phyloP scores from a whole-genome alignment of 2,797 vertebrate species.

The Myotis findleyi region DNA sequence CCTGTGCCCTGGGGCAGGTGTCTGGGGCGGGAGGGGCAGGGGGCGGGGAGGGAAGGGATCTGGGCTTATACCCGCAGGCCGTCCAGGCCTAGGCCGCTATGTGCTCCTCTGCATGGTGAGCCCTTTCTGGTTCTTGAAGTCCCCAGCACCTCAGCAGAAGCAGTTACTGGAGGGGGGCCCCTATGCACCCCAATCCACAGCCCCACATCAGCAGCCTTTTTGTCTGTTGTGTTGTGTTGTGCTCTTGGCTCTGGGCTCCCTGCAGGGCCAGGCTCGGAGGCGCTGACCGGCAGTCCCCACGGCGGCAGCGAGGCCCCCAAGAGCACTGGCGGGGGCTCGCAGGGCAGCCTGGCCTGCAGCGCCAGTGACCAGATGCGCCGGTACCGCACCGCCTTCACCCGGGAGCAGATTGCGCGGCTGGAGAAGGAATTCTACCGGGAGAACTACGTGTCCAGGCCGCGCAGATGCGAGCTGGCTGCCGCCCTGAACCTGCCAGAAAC shows the following conservation, averaged over 20 bases:
- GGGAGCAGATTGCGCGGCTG: constrained; percentile 97
- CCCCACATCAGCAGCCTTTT: background rate
- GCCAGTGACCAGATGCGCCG: constrained; percentile 97
- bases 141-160: background rate
- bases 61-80: background rate
- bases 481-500: constrained; percentile 98
- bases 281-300: constrained; percentile 84
- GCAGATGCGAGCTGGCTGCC: constrained; percentile 97
- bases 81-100: background rate
- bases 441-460: constrained; percentile 98
- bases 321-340: constrained; percentile 88
- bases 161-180: background rate
- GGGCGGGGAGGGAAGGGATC: too few relatives aligned
- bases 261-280: constrained; percentile 86
- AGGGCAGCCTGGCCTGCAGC: constrained; percentile 92
- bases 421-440: constrained; percentile 99
- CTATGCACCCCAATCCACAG: background rate
- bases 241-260: constrained; percentile 75
- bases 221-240: constrained; percentile 48
- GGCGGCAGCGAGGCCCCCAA: constrained; percentile 85
- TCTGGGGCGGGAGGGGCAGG: background rate
- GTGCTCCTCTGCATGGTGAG: background rate
- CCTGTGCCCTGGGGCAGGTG: background rate
- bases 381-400: constrained; percentile 97
- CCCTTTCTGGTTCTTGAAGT: background rate